Evolutionary conservation across 2,113 vertebrate species (phyloP).

Genomic region (Fregetta grallaria): DNA sequence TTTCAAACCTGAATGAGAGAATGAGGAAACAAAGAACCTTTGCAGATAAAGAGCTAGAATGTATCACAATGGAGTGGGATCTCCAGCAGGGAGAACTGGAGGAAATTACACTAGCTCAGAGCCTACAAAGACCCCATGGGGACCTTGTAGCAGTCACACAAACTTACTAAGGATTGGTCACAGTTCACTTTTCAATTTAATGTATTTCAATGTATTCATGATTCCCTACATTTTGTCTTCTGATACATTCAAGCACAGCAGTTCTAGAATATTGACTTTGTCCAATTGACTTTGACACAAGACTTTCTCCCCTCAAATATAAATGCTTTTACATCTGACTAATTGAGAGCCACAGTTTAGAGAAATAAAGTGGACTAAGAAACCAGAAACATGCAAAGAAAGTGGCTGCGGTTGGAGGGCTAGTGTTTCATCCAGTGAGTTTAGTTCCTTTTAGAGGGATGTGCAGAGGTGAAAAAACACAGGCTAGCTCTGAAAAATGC

Average conservation of each 20-base stretch:
- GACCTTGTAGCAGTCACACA: neutral
- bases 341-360: neutral
- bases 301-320: neutral
- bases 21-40: constrained; percentile 76
- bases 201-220: neutral
- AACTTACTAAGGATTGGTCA: neutral
- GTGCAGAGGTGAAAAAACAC: neutral
- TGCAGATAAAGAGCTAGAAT: constrained; percentile 78
- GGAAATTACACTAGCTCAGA: constrained; percentile 19
- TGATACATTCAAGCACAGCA: constrained; percentile 54
- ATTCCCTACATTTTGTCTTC: constrained; percentile 41
- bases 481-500: neutral
- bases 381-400: neutral
- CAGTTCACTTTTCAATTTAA: constrained; percentile 52
- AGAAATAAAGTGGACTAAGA: neutral
- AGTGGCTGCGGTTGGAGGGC: neutral
- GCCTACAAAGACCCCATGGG: neutral
- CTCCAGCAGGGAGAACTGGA: constrained; percentile 70
- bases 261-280: constrained; percentile 68
- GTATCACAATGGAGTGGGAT: constrained; percentile 73
- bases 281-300: constrained; percentile 11
- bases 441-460: neutral
- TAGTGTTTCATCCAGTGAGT: neutral
- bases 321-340: neutral
- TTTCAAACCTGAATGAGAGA: constrained; percentile 67